Conservation (phyloP, 2,113 vertebrate genomes). For the Sterrhoptilus dennistouni region DNA sequence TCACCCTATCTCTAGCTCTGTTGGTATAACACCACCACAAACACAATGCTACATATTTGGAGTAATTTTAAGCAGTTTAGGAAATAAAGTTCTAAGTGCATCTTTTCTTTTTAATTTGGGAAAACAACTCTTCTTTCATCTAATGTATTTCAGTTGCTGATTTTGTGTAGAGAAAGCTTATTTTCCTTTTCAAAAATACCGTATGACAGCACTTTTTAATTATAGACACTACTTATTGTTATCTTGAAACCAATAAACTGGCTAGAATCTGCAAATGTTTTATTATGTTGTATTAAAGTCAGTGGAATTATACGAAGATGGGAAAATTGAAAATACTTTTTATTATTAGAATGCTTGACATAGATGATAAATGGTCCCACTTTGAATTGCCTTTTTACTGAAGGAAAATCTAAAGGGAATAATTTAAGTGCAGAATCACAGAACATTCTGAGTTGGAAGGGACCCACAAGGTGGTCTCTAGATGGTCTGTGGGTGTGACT, state of each 20-base stretch:
- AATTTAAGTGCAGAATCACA: neutral
- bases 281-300: neutral
- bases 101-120: neutral
- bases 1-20: neutral
- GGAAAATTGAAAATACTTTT: neutral
- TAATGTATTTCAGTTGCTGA: neutral
- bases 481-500: neutral
- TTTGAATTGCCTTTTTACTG: neutral
- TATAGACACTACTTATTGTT: neutral
- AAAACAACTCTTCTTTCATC: neutral
- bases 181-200: neutral
- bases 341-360: neutral
- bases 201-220: neutral
- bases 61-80: neutral
- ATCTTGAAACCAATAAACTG: neutral
- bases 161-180: neutral
- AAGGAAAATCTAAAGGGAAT: neutral
- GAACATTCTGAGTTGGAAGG: neutral
- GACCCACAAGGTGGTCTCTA: neutral
- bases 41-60: neutral
- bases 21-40: neutral
- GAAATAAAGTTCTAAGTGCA: neutral
- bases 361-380: neutral
- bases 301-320: neutral
- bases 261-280: neutral